Base-by-base conservation (phyloP, 2,797 vertebrate species). In the Steatocranus sp. region DNA sequence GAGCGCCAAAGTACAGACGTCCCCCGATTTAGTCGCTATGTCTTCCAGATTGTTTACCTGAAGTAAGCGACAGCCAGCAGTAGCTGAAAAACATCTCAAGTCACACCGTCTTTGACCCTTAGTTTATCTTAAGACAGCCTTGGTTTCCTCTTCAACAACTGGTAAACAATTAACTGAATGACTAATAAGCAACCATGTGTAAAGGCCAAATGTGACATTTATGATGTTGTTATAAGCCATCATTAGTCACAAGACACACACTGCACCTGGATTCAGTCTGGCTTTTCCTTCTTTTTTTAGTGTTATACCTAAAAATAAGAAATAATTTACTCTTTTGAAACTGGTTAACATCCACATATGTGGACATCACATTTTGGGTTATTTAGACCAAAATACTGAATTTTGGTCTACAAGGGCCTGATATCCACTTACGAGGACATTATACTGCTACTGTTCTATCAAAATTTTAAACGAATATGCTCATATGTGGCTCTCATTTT, bases 101-200 rank as follows among this genome's bases (percentile, higher is more conserved):
- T 63, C 9, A 15, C 11, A 17, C 54, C 27, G 12, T 76, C 76
- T 86, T 80, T 86, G 79, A 80, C 82, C 83, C 86, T 82, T 8
- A 50, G 56, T 76, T 54, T 11, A 53, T 82, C 54, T 80, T 41
- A 63, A 81, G 73, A 61, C 11, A 53, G 38, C 66, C 82, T 86
- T 80, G 15, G 78, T 89, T 78, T 90, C 75, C 85, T 89, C 85
- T 88, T 86, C 86, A 89, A 88, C 81, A 79, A 80, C 84, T 79
- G 56, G 88, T 91, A 76, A 94, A 93, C 82, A 89, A 89, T 94
- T 93, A 92, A 91, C 91, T 82, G 34, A 84, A 54, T 75, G 75
- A 87, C 83, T 83, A 89, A 20, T 41, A 66, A 81, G 56, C 20
- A 7, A 76, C 73, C 49, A 79, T 18, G 1, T 79, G 83, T 87